Conservation (phyloP, 2,113 vertebrate species). For the Puntigrus tetrazona region DNA sequence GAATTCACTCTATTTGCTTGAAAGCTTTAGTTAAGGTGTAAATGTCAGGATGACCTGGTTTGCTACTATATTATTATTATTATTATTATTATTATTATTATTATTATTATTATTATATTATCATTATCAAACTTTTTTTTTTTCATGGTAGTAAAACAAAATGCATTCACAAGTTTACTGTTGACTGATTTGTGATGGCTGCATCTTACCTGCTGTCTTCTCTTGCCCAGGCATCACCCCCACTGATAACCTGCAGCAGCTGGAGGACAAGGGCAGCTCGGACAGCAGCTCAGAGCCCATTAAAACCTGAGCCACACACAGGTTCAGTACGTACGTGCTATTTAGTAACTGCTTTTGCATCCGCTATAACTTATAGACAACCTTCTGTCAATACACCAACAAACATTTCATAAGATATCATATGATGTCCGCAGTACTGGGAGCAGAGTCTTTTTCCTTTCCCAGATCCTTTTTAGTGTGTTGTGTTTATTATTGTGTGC, state of each 20-base stretch:
- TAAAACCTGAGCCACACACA: constrained; percentile 29
- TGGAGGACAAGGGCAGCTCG: constrained; percentile 42
- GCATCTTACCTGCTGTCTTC: constrained; percentile 13
- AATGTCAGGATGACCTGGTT: background rate
- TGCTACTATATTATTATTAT: too few species aligned
- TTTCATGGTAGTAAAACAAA: background rate
- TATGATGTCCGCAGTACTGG: background rate
- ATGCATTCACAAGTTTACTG: background rate
- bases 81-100: too few species aligned
- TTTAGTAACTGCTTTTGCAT: background rate
- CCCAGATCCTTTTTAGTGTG: background rate
- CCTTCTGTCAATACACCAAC: background rate
- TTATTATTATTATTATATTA: too few species aligned
- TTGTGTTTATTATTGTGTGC: background rate
- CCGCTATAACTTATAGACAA: background rate
- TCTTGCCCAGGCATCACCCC: constrained; percentile 48
- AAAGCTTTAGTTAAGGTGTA: background rate
- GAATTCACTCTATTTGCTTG: background rate
- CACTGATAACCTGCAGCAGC: constrained; percentile 52
- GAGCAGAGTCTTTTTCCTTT: background rate
- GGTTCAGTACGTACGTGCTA: constrained; percentile 3
- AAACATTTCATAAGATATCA: constrained; percentile 5
- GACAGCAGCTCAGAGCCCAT: constrained; percentile 3
- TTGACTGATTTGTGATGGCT: background rate
- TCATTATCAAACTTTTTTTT: background rate